Base-by-base conservation (phyloP, 1,140 invertebrate genomes). In the Lasaia peninsularis region DNA sequence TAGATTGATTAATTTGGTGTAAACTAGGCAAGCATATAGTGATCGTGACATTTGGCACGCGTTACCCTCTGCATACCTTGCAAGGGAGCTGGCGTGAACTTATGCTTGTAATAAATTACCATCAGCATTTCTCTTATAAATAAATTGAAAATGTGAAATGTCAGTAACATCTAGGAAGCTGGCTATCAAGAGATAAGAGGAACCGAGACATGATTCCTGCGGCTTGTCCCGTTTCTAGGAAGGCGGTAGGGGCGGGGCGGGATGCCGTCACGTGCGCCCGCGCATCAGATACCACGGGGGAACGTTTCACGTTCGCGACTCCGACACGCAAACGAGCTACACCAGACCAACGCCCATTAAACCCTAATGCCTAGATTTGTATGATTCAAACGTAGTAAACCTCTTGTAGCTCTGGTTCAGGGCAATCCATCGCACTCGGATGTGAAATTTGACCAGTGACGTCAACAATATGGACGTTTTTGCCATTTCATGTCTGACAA, bases 251-350 rank as follows among this genome's bases (percentile, higher is more conserved):
- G 67, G 56, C 53, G 60, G 64, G 68, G 52, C 64, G 60, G 65
- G 70, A 77, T 81, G 62, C 74, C 77, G 70, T 76, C 80, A 84
- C 78, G 80, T 84, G 75, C 71, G 62, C 65, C 18, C 52, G 68
- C 59, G 62, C 61, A 80, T 81, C 75, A 64, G 80, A 81, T 80
- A 84, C 58, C 60, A 50, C 57, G 58, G 32, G 55, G 63, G 77
- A 73, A 80, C 73, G 73, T 60, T 69, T 68, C 67, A 67, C 63
- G 60, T 58, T 61, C 63, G 60, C 62, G 61, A 60, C 63, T 50
- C 60, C 60, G 58, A 73, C 71, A 73, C 66, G 69, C 76, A 68
- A 73, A 75, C 53, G 20, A 60, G 55, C 24, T 12, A 37, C n/a
- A 44, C 10, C 40, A 44, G 40, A 44, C 40, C 10, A 44, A 44